Evolutionary conservation across 2,797 vertebrate species (phyloP).

Genomic region (Chelonia mydas): DNA sequence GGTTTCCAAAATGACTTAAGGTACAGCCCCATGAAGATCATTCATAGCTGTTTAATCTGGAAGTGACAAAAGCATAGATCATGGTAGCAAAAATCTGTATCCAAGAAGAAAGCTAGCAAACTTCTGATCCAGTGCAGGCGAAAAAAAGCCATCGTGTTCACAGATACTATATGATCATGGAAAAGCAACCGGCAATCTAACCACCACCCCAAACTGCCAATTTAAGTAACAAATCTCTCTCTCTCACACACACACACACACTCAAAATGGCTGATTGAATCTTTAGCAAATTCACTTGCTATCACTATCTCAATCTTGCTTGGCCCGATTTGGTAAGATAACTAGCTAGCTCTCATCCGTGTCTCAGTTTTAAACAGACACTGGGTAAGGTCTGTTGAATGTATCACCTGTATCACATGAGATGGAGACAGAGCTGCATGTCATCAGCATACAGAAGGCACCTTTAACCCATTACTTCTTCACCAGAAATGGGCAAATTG

Average conservation of each 20-base stretch:
- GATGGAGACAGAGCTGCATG: fast-evolving
- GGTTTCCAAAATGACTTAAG: not conserved
- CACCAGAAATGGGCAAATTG: not conserved
- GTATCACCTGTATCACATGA: not conserved
- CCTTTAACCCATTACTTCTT: not conserved
- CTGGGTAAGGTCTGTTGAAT: not conserved
- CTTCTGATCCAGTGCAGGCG: not conserved
- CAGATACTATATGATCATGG: not conserved
- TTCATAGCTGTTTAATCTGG: not conserved
- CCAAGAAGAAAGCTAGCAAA: not conserved
- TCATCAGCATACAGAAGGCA: not conserved
- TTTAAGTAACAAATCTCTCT: not conserved
- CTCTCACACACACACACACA: too few relatives aligned
- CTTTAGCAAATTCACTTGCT: not conserved
- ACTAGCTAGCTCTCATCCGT: not conserved
- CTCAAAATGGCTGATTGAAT: not conserved
- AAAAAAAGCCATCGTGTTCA: not conserved
- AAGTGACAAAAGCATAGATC: not conserved
- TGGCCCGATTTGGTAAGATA: not conserved
- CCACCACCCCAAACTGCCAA: not conserved
- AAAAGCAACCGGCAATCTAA: not conserved
- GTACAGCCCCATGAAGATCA: not conserved
- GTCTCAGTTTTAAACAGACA: not conserved
- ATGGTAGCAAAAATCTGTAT: not conserved
- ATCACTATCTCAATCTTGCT: not conserved